Percentiles rank a stretch among this genome's conserved stretches.
phyloP scores from a whole-genome alignment of 2,888 invertebrate genomes.

The Cosmia trapezina region DNA sequence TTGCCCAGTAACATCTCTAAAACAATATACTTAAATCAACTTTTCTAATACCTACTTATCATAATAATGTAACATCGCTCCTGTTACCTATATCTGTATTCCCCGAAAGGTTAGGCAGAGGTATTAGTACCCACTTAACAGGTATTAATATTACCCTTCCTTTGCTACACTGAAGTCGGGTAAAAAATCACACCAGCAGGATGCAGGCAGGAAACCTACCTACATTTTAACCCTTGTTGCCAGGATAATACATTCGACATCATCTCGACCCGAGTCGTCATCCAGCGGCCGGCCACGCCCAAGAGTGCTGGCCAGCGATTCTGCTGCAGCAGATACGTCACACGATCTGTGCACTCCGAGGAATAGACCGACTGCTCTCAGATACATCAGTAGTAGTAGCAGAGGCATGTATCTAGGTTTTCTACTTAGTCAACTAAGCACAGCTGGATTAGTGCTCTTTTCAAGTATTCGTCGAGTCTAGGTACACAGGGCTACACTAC shows the following conservation, averaged over 20 bases:
- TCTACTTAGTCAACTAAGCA: neutral
- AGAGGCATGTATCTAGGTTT: conserved; percentile 72
- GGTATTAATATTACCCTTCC: neutral
- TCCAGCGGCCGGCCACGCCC: conserved; percentile 72
- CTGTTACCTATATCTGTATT: too few relatives aligned
- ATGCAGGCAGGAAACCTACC: neutral
- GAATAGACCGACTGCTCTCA: conserved; percentile 80
- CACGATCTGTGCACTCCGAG: conserved; percentile 79
- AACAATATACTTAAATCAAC: neutral
- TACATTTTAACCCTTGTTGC: neutral
- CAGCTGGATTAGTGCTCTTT: neutral
- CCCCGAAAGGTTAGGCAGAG: neutral
- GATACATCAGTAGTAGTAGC: conserved; percentile 88
- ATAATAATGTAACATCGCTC: neutral
- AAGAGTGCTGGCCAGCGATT: conserved; percentile 81
- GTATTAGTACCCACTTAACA: neutral
- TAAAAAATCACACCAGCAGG: neutral
- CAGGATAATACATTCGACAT: conserved; percentile 76
- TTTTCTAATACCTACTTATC: neutral
- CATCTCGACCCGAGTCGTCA: conserved; percentile 79
- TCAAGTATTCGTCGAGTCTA: neutral
- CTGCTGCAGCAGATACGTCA: conserved; percentile 77
- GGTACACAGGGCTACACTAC: too few relatives aligned
- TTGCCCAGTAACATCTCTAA: too few relatives aligned
- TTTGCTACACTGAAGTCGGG: neutral